Evolutionary conservation across 2,888 invertebrate genomes (phyloP), one percentile per base, ranked within the genome.

Genomic region (Trichopoda pennipes): DNA sequence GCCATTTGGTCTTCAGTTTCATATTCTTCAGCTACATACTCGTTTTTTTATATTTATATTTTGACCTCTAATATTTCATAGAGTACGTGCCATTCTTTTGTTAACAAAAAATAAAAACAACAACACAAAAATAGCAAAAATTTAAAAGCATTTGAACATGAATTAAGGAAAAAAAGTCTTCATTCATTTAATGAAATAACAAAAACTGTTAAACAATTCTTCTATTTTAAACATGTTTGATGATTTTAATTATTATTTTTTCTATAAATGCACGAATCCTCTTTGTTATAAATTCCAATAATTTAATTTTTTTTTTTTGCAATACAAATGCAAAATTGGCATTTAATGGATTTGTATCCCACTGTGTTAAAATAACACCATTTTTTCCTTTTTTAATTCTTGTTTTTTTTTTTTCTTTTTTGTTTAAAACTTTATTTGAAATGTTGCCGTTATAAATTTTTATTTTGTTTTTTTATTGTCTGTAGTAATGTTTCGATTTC

Each of bases 271-370:
- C 44, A 44, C 9, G 12, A 44, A 42, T 55, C 23, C 44, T 69
- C 19, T 56, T 68, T 64, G 64, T 74, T 81, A 66, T 80, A 51
- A 32, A 63, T 72, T 75, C 51, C 51, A 68, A 53, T 23, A 70
- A 78, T 84, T 58, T 32, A n/a, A 47, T 74, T 56, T 38, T 84
- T 83, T 53, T 74, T 56, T 38, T 84, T 83, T 53, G 74, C 78
- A 84, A 82, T 78, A 82, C 70, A 60, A 78, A 56, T 64, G 70
- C 81, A 83, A 85, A 84, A 85, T 86, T 84, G 84, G 85, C 85
- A 85, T 84, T 85, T 85, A 86, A 86, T 86, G 85, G 86, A 85
- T 84, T 85, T 85, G 77, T 84, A 74, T 83, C 86, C 85, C 83
- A 85, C 86, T 86, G 86, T 64, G 47, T 51, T 17, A 49, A 44